Conservation (phyloP, 2,888 invertebrate species). For the Eristalis arbustorum region DNA sequence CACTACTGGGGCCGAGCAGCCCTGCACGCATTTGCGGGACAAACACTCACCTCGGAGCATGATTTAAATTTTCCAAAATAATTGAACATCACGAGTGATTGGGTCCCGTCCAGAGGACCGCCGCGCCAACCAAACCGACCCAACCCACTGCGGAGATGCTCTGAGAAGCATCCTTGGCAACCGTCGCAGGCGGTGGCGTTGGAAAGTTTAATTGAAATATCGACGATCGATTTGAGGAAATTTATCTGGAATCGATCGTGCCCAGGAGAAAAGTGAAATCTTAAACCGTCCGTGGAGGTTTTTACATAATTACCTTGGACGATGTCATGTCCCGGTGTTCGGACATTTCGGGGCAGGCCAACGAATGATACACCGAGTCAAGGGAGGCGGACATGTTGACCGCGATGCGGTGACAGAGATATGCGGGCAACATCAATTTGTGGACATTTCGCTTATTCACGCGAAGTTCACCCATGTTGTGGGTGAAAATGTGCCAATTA, state of each 20-base stretch:
- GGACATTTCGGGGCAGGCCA: no score
- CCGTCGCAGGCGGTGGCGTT: background rate
- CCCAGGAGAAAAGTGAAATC: conserved; percentile 57
- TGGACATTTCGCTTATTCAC: background rate
- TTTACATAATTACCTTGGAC: background rate
- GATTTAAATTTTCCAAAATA: conserved; percentile 63
- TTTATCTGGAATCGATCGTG: conserved; percentile 62
- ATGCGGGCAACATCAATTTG: background rate
- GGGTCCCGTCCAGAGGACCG: background rate
- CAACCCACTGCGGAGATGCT: background rate
- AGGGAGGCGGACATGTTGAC: background rate
- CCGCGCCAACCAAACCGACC: background rate
- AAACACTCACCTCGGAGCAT: conserved; percentile 27
- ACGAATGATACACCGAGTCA: background rate
- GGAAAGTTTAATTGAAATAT: conserved; percentile 70
- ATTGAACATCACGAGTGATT: conserved; percentile 57
- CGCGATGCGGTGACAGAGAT: background rate
- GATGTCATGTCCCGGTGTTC: background rate
- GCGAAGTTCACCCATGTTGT: background rate
- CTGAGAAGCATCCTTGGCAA: conserved; percentile 31
- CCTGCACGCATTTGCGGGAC: background rate
- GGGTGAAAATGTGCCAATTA: background rate
- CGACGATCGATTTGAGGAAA: conserved; percentile 64
- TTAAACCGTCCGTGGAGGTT: conserved; percentile 20
- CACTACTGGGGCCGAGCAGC: conserved; percentile 21